Evolutionary conservation across 2,113 vertebrate species (phyloP), one percentile per base, ranked within the genome.

Genomic region (Pycnonotus jocosus): DNA sequence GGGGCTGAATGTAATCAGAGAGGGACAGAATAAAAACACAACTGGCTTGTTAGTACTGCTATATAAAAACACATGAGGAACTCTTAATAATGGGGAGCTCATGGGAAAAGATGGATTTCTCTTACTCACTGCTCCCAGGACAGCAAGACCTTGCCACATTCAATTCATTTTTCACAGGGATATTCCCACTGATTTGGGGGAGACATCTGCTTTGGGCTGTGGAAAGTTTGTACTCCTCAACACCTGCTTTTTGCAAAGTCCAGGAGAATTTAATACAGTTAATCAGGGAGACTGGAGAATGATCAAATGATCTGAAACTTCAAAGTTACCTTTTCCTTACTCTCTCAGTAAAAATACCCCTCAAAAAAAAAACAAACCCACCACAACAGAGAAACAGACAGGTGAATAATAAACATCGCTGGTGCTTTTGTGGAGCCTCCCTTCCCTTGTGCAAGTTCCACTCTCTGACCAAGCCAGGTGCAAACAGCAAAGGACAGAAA

Each of bases 1-100:
- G 95, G 95, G 96, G 76, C 54, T 95, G 92, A 94, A 83, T 84
- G 81, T 76, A 95, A 95, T 95, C 90, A 93, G 90, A 92, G 81
- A 71, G 44, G 54, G 76, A 91, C 76, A 90, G 91, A 95, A 93
- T 86, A 50, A 95, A 94, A 88, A 81, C 92, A 93, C 60, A 89
- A 84, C 56, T 42, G 61, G 19, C 88, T 96, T 83, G 90, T 96
- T 93, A 96, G 72, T 66, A 68, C 50, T 88, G 60, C 81, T 91
- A 5, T 66, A 77, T 2, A 93, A 77, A 92, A 95, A 62, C 38
- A 83, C 31, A 70, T 7, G 24, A 94, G 40, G 56, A 89, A 27
- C 61, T 83, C 74, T 61, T 84, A 92, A 87, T 79, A 92, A 90
- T 30, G 28, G 47, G 45, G 38, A 87, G 35, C 78, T 72, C 91